A percentile compares a stretch with the other conserved stretches of the same genome.
phyloP scores from a whole-genome alignment of 2,113 vertebrate genomes.

The Grantiella picta region DNA sequence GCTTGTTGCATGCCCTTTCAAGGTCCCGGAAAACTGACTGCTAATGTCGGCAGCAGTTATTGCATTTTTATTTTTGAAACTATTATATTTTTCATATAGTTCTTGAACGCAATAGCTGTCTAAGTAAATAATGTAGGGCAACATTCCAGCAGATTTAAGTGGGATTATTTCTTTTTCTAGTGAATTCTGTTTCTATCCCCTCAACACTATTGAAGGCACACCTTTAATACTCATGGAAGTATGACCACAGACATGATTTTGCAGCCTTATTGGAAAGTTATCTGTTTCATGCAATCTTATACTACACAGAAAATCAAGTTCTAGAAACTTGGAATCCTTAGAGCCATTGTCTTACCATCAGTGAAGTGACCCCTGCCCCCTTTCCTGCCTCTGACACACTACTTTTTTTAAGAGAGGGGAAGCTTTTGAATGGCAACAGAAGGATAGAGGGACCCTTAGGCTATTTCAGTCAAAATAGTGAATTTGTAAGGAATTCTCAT shows the following conservation, averaged over 20 bases:
- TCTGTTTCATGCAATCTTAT: background rate
- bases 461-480: background rate
- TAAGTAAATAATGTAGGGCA: background rate
- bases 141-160: background rate
- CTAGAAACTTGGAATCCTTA: background rate
- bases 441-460: background rate
- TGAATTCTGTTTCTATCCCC: background rate
- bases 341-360: background rate
- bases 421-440: background rate
- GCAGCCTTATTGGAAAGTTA: background rate
- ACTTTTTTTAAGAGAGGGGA: background rate
- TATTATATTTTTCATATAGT: background rate
- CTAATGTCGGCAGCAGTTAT: background rate
- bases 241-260: background rate
- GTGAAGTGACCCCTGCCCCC: background rate
- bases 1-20: background rate
- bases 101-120: background rate
- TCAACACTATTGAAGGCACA: background rate
- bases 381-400: background rate
- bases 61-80: background rate
- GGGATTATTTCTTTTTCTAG: background rate
- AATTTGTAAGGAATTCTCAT: background rate
- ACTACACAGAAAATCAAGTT: background rate
- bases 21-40: background rate
- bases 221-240: background rate